These are phyloP conservation scores for Drosophila setifemur DNA, from an alignment of 1,140 invertebrate species.

Conservation along the genomic window DNA sequence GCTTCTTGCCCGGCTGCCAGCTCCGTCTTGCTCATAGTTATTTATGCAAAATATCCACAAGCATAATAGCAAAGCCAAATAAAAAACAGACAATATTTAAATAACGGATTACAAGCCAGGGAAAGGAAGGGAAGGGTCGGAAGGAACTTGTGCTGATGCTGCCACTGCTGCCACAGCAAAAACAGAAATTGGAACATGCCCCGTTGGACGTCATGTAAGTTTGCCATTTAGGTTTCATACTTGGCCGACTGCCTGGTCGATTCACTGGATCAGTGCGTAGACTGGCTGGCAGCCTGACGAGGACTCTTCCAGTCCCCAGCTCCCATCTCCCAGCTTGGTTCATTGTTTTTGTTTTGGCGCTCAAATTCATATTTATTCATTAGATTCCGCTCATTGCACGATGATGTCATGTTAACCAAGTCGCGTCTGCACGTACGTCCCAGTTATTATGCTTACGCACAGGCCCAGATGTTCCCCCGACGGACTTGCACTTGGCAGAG, in stretches of 20 bases:
- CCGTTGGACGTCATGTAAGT: conserved; percentile 20
- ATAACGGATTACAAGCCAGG: conserved; percentile 69
- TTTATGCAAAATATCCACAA: conserved; percentile 73
- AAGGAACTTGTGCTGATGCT: not conserved
- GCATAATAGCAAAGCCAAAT: conserved; percentile 68
- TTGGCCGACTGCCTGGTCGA: conserved; percentile 49
- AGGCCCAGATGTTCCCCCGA: not conserved
- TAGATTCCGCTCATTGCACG: conserved; percentile 46
- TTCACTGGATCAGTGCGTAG: conserved; percentile 46
- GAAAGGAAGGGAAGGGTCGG: conserved; percentile 1
- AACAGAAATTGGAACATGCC: conserved; percentile 31
- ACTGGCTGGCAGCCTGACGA: conserved; percentile 78
- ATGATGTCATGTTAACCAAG: conserved; percentile 68
- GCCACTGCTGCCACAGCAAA: conserved; percentile 27
- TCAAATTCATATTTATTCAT: conserved; percentile 74
- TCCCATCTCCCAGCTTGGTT: not conserved
- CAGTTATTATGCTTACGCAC: not conserved
- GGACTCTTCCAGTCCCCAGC: too few relatives aligned
- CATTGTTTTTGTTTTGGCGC: conserved; percentile 25
- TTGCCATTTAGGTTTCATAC: conserved; percentile 39
- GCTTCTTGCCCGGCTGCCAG: conserved; percentile 31
- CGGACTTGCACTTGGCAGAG: conserved; percentile 8
- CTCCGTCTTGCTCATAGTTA: conserved; percentile 50
- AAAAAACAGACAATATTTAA: conserved; percentile 73
- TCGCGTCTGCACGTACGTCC: conserved; percentile 3